These are phyloP conservation scores for Piscicola geometra DNA, from an alignment of 2,888 invertebrate species.

Conservation along the genomic window DNA sequence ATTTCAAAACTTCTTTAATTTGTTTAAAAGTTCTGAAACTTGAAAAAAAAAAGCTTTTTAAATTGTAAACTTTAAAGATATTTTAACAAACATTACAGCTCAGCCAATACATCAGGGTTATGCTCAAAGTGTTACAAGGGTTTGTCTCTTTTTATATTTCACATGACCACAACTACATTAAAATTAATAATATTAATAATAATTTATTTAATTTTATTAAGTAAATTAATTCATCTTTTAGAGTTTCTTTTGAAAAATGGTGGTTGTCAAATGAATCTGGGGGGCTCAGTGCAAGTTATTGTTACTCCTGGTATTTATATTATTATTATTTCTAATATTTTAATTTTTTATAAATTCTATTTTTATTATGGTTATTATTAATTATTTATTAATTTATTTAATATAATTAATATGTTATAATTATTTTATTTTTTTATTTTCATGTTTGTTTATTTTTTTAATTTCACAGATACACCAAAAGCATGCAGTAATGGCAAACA, in stretches of 20 bases:
- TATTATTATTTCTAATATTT: background rate
- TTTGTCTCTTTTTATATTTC: slow-evolving; percentile 36
- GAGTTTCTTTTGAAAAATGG: slow-evolving; percentile 26
- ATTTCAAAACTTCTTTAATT: too few species aligned
- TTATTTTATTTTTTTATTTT: too few species aligned
- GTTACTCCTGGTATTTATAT: slow-evolving; percentile 20
- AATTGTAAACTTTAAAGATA: background rate
- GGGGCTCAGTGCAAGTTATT: slow-evolving; percentile 21
- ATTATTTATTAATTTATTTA: background rate
- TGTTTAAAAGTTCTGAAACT: too few species aligned
- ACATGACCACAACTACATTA: too few species aligned
- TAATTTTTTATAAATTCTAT: background rate
- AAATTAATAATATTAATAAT: background rate
- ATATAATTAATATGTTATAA: background rate
- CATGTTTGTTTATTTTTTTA: too few species aligned
- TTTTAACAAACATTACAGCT: slow-evolving; percentile 45
- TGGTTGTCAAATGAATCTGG: background rate
- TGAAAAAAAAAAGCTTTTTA: background rate
- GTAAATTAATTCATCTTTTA: background rate
- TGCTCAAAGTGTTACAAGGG: slow-evolving; percentile 54
- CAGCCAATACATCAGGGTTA: slow-evolving; percentile 50
- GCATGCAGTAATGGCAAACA: background rate
- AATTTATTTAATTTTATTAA: background rate
- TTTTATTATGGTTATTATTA: background rate
- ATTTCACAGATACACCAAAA: background rate